Percentiles rank a stretch among this genome's conserved stretches.
Evolutionary conservation across 1,140 invertebrate genomes (phyloP).

Genomic region (Apis laboriosa): DNA sequence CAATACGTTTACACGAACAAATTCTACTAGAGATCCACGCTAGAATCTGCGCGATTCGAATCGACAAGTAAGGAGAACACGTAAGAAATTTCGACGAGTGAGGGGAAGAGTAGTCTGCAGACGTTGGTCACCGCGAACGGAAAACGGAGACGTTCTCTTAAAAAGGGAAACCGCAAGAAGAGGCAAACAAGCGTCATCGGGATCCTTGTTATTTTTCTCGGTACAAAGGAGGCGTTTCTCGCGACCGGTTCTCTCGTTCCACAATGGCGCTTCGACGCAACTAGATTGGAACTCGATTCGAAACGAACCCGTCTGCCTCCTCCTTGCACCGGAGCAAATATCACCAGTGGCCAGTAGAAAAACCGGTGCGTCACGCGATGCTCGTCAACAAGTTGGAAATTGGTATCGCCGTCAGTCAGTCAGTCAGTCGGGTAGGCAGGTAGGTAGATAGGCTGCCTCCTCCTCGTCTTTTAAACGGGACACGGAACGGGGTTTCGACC

Average conservation of each 20-base stretch:
- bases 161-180: slow-evolving; percentile 11
- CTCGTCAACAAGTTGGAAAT: slow-evolving; percentile 72
- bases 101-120: no score
- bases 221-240: slow-evolving; percentile 7
- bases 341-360: slow-evolving; percentile 1
- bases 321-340: not conserved
- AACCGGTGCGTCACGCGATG: slow-evolving; percentile 62
- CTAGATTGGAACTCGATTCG: slow-evolving; percentile 22
- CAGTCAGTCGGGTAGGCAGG: no score
- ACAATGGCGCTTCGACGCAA: slow-evolving; percentile 10
- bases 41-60: no score
- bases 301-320: not conserved
- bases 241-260: slow-evolving; percentile 17
- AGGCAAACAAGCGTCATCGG: slow-evolving; percentile 7
- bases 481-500: slow-evolving; percentile 47
- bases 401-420: slow-evolving; percentile 44
- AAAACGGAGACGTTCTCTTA: not conserved
- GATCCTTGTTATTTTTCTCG: slow-evolving; percentile 12
- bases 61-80: no score
- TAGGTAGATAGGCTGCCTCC: no score
- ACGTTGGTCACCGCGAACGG: no score
- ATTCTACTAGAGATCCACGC: slow-evolving; percentile 2
- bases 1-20: slow-evolving; percentile 19
- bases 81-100: no score
- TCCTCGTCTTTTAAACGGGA: slow-evolving; percentile 5